Percentiles rank a stretch among this genome's conserved stretches.
phyloP scores from a whole-genome alignment of 2,888 invertebrate genomes.

The Lagria hirta region DNA sequence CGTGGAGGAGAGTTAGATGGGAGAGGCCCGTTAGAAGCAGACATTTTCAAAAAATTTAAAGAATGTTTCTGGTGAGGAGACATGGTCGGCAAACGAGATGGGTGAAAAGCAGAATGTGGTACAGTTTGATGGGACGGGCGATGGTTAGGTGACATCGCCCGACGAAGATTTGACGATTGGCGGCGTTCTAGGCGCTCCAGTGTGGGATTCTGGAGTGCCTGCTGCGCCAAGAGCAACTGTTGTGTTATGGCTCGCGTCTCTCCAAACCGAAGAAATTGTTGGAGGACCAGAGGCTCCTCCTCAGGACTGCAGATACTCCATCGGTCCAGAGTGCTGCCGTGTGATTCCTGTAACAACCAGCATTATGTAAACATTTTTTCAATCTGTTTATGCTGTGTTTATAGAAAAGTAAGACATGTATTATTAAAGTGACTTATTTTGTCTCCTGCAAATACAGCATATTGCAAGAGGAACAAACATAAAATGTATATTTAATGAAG shows the following conservation, averaged over 20 bases:
- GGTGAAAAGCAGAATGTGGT: constrained; percentile 55
- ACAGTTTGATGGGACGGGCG: constrained; percentile 64
- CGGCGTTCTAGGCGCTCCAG: constrained; percentile 61
- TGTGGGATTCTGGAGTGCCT: constrained; percentile 60
- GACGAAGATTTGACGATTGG: constrained; percentile 48
- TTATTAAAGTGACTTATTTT: constrained; percentile 20
- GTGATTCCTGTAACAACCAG: constrained; percentile 44
- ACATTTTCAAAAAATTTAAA: constrained; percentile 55
- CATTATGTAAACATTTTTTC: constrained; percentile 11
- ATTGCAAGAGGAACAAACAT: constrained; percentile 41
- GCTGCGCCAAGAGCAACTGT: constrained; percentile 63
- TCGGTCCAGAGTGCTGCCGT: constrained; percentile 80
- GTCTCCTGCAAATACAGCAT: constrained; percentile 34
- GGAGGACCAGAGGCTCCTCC: constrained; percentile 88
- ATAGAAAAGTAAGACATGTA: constrained; percentile 12
- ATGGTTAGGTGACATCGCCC: constrained; percentile 68
- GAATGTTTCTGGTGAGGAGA: constrained; percentile 55
- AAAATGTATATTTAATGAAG: constrained; percentile 46
- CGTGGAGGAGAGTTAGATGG: constrained; percentile 64
- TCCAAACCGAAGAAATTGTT: constrained; percentile 88
- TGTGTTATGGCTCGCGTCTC: constrained; percentile 84
- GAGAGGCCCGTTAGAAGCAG: constrained; percentile 56
- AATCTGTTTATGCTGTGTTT: neutral
- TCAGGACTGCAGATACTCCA: constrained; percentile 86
- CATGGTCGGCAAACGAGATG: constrained; percentile 54